A percentile compares a stretch with the other conserved stretches of the same genome.
Evolutionary conservation across 2,888 invertebrate genomes (phyloP).

Genomic region (Leucoma salicis): DNA sequence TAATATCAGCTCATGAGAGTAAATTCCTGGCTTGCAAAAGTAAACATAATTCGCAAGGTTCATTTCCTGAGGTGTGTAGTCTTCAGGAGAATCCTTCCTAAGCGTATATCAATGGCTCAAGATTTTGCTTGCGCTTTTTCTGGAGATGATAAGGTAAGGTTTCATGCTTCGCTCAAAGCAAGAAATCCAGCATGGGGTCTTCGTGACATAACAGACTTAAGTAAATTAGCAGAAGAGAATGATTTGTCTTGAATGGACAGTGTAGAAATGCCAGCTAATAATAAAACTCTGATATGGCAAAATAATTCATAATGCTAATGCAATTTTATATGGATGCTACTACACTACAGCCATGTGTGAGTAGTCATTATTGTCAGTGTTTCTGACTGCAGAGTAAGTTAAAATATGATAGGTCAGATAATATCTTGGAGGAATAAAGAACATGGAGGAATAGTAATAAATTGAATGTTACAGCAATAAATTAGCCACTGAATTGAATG

Average conservation of each 20-base stretch:
- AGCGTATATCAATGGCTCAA: conserved; percentile 38
- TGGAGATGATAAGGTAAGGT: conserved; percentile 89
- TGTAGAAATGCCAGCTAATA: conserved; percentile 93
- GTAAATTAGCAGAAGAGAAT: conserved; percentile 83
- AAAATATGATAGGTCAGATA: no score
- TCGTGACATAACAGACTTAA: conserved; percentile 87
- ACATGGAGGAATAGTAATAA: no score
- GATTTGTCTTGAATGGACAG: conserved; percentile 83
- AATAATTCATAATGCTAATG: conserved; percentile 57
- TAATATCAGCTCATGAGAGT: no score
- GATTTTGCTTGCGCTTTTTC: conserved; percentile 36
- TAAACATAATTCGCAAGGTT: no score
- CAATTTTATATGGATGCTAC: background rate
- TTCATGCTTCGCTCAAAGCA: conserved; percentile 85
- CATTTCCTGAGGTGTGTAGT: conserved; percentile 16
- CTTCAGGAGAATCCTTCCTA: conserved; percentile 12
- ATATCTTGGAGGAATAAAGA: no score
- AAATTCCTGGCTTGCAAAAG: no score
- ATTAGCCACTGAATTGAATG: no score
- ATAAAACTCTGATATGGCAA: conserved; percentile 91
- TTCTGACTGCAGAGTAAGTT: no score
- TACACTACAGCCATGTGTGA: no score
- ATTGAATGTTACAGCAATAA: no score
- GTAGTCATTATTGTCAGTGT: no score
- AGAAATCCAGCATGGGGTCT: conserved; percentile 90